Evolutionary conservation across 2,888 invertebrate species (phyloP).

Genomic region (Synanthedon myopaeformis): DNA sequence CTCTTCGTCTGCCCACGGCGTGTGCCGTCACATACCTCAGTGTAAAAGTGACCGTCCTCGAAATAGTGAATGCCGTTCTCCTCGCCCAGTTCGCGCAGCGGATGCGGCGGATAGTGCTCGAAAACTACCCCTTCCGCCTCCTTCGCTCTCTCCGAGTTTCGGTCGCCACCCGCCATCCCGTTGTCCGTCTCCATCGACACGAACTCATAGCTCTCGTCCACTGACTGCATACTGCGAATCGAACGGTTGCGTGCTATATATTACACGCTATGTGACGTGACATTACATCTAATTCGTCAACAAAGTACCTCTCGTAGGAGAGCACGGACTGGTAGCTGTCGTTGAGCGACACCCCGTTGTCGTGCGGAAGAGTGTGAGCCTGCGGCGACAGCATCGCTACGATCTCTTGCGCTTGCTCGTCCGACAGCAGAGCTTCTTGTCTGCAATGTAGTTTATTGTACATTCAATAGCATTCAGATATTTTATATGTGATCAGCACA

Average conservation of each 20-base stretch:
- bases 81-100: conserved; percentile 77
- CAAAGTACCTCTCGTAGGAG: conserved; percentile 58
- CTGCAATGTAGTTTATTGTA: conserved; percentile 41
- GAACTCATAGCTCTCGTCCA: conserved; percentile 66
- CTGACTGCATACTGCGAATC: conserved; percentile 56
- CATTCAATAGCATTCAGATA: no score
- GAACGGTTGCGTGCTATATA: not conserved
- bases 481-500: no score
- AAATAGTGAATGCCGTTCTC: conserved; percentile 92
- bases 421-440: conserved; percentile 84
- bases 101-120: conserved; percentile 72
- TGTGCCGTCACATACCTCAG: conserved; percentile 70
- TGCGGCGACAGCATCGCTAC: conserved; percentile 81
- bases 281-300: not conserved
- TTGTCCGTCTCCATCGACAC: conserved; percentile 53
- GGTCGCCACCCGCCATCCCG: conserved; percentile 38
- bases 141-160: conserved; percentile 14
- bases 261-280: not conserved
- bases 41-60: conserved; percentile 94
- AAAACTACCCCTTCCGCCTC: conserved; percentile 35
- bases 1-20: no score
- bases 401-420: conserved; percentile 92
- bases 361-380: conserved; percentile 42
- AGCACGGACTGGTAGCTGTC: conserved; percentile 71
- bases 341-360: conserved; percentile 66